Conservation (phyloP, 53 echinoderm and acorn worm genomes). For the Paracentrotus lividus region DNA sequence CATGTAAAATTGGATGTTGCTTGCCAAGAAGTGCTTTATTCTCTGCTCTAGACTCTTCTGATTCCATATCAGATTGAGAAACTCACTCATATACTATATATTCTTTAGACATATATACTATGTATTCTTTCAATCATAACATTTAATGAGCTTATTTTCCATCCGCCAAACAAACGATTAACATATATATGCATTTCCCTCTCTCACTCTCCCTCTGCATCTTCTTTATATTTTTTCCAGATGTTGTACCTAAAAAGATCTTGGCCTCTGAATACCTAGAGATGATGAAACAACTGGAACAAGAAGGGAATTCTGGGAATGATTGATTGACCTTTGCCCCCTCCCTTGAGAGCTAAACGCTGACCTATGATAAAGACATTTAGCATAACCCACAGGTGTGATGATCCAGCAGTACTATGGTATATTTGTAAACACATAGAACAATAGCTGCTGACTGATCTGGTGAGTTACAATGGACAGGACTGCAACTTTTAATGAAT, state of each 20-base stretch:
- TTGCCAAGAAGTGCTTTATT: too few relatives aligned
- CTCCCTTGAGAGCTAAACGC: neutral
- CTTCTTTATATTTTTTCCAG: neutral
- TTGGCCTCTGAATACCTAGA: slow-evolving; percentile 52
- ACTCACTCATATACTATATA: too few relatives aligned
- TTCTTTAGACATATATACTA: too few relatives aligned
- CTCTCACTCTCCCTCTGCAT: neutral
- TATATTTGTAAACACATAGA: neutral
- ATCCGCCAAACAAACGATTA: too few relatives aligned
- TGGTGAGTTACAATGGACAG: neutral
- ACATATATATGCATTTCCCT: neutral
- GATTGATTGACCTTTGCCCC: neutral
- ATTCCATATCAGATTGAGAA: too few relatives aligned
- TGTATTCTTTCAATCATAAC: too few relatives aligned
- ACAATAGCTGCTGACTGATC: neutral
- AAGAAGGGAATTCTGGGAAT: slow-evolving; percentile 1
- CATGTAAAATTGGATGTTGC: too few relatives aligned
- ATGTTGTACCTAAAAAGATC: slow-evolving; percentile 65
- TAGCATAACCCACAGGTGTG: neutral
- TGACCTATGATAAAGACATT: neutral
- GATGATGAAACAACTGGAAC: slow-evolving; percentile 66
- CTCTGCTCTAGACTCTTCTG: too few relatives aligned
- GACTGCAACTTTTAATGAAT: too few relatives aligned
- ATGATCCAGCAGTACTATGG: neutral
- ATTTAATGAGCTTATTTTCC: too few relatives aligned